Evolutionary conservation across 2,113 vertebrate species (phyloP), one percentile per base, ranked within the genome.

Genomic region (Tylochromis polylepis): DNA sequence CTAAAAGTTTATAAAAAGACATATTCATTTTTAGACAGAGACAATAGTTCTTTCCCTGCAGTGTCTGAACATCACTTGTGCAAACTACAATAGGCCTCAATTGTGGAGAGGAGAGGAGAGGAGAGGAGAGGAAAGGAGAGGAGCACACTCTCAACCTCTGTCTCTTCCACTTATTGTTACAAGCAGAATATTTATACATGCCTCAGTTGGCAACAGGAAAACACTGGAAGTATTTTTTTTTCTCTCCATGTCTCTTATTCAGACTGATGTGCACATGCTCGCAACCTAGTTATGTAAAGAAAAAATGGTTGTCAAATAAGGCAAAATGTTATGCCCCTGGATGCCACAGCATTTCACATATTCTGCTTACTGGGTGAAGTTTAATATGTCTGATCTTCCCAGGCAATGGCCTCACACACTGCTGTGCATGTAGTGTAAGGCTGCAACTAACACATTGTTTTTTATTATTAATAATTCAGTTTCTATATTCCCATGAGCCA

Each of bases 111-210:
- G 34, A 15, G 65, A 60, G 58, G 34, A 79, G 84, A 46, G 36
- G 36, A 85, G 36, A 58, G 15, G n/a, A 82, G 15, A 57, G 29
- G 18, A 82, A 18, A 57, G 24, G 24, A 60, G 46, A 72, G 27
- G 46, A 77, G 43, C 29, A 43, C 18, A 55, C 84, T 92, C 91
- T 91, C 89, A 90, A 93, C 92, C 83, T 90, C 93, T 94, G 94
- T 95, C 95, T 88, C 86, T 87, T 92, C 91, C 84, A 92, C 90
- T 95, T 95, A 95, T 87, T 90, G 93, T 93, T 90, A 91, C 85
- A 87, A 89, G 86, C 24, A 78, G 89, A 94, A 95, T 94, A 93
- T 94, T 93, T 90, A 94, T 92, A 78, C 89, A 92, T 81, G 91
- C 94, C 81, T 95, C 91, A 91, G 78, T 89, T 91, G 81, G 62